Base-by-base conservation (phyloP, 2,113 vertebrate genomes). In the Candoia aspera region DNA sequence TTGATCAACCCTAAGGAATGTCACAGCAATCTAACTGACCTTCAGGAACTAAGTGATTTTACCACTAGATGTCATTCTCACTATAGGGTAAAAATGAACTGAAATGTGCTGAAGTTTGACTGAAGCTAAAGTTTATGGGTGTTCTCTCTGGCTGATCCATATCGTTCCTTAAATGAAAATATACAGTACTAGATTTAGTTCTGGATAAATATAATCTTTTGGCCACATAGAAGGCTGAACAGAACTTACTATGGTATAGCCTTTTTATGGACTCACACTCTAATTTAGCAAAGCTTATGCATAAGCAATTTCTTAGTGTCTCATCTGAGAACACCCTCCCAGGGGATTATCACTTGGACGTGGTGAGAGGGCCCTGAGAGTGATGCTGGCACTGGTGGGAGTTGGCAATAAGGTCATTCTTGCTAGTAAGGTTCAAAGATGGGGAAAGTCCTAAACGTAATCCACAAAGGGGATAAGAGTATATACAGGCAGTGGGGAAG, bases 1-100 rank as follows among this genome's bases (percentile, higher is more conserved):
- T 42, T 17, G 37, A 79, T 79, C 73, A 79, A 17, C 73, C 33
- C 37, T 79, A 79, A 79, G 73, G 73, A 79, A 33, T 26, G 13
- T 83, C 54, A 55, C 4, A 54, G 26, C 42, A 46, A 46, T 91
- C 83, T 86, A 91, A 83, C 6, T 58, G 21, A 33, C 42, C 13
- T 79, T 37, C 8, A 23, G 42, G 8, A n/a, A 26, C 24, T 19
- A 29, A 17, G 8, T 33, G 23, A 3, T 13, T 13, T 46, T 86
- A 15, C 62, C 91, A 90, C 87, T 46, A 88, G 90, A 86, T 89
- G 90, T 73, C 93, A 79, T 90, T 58, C 87, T 93, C 59, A 84
- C 83, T 59, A 60, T 79, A 89, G 57, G 53, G 54, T 60, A 91
- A 86, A 89, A 12, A 12, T 17, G 24, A 24, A 79, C 6, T 79